Evolutionary conservation across 2,797 vertebrate genomes (phyloP).

Genomic region (Loris lydekkerianus): DNA sequence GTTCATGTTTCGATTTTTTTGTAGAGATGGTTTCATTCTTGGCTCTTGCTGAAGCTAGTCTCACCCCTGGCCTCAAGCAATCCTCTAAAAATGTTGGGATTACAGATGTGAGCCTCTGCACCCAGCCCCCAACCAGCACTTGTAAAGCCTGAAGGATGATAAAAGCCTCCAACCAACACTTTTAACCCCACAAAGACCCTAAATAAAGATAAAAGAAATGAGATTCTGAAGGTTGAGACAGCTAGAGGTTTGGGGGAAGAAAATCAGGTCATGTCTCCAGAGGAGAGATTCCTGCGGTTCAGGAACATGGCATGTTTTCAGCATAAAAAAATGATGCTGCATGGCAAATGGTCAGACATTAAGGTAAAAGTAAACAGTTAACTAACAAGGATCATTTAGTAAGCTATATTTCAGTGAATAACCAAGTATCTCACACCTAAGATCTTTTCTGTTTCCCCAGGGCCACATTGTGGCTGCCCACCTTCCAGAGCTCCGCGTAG

Average conservation of each 20-base stretch:
- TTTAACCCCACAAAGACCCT: not conserved
- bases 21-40: no score
- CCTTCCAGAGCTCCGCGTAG: not conserved
- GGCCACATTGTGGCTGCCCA: not conserved
- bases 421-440: not conserved
- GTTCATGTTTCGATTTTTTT: no score
- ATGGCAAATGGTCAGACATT: not conserved
- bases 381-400: not conserved
- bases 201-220: not conserved
- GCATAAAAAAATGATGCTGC: conserved; percentile 1
- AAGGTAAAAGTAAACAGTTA: not conserved
- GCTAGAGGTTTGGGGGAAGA: not conserved
- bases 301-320: not conserved
- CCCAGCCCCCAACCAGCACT: no score
- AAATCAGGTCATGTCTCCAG: not conserved
- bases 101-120: no score
- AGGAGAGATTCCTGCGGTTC: not conserved
- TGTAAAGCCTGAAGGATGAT: no score
- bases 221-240: not conserved
- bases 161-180: not conserved
- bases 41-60: no score
- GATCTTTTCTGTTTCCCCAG: not conserved
- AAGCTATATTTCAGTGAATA: not conserved
- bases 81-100: no score
- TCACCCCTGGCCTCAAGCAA: no score